phyloP scores from a whole-genome alignment of 2,797 vertebrate genomes.

The Periparus ater region DNA sequence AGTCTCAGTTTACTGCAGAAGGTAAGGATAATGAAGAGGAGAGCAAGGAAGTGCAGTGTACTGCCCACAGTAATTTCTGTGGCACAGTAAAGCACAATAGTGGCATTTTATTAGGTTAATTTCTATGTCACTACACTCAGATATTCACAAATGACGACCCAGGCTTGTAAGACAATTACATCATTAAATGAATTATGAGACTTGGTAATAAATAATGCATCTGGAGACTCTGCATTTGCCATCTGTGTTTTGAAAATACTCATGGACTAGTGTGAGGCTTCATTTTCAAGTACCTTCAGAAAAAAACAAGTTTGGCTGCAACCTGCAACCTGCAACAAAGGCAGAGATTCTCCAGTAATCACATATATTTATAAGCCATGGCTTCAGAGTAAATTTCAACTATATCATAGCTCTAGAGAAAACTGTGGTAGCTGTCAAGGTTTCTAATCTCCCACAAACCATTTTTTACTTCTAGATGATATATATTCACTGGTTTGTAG shows the following conservation, averaged over 20 bases:
- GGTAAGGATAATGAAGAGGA: neutral
- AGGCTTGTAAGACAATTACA: constrained; percentile 28
- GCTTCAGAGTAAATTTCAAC: neutral
- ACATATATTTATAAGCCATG: neutral
- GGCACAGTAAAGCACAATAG: neutral
- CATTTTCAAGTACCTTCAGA: fast-evolving
- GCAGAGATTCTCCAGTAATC: neutral
- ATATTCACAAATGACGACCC: neutral
- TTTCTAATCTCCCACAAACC: neutral
- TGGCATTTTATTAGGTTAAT: neutral
- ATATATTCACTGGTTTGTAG: neutral
- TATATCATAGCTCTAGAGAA: neutral
- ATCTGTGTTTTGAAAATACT: neutral
- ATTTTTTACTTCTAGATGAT: neutral
- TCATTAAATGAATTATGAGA: constrained; percentile 33
- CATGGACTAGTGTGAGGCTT: neutral
- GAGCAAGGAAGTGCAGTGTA: neutral
- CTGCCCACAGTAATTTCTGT: neutral
- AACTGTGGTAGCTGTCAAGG: neutral
- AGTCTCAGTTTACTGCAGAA: neutral
- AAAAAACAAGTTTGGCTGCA: neutral
- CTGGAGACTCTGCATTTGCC: neutral
- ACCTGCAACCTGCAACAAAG: neutral
- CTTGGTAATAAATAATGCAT: constrained; percentile 28
- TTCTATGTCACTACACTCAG: constrained; percentile 3